These are phyloP conservation scores for Drosophila bipectinata DNA, from an alignment of 1,140 invertebrate species.

Conservation along the genomic window DNA sequence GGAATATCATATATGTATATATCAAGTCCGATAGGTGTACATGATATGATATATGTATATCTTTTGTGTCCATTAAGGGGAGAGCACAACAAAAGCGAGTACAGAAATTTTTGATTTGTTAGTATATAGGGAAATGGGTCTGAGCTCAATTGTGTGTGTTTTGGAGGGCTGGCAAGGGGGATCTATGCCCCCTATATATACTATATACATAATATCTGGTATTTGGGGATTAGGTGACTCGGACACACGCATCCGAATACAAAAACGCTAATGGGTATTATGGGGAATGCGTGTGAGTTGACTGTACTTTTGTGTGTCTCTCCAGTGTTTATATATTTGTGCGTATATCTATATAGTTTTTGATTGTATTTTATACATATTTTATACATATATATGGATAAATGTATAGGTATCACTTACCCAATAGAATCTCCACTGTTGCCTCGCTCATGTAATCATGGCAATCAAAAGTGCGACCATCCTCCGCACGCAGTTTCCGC, in stretches of 20 bases:
- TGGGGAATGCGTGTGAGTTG: conserved; percentile 58
- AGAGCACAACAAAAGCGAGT: conserved; percentile 46
- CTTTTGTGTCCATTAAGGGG: conserved; percentile 41
- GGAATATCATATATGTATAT: conserved; percentile 24
- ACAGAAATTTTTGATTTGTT: conserved; percentile 67
- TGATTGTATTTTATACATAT: not conserved
- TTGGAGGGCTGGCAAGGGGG: not conserved
- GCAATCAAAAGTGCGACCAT: conserved; percentile 88
- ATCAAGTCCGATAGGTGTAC: conserved; percentile 15
- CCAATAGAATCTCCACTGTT: conserved; percentile 91
- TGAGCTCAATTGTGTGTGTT: conserved; percentile 65
- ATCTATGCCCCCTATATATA: conserved; percentile 8
- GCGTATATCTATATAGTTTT: not conserved
- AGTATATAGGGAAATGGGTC: conserved; percentile 78
- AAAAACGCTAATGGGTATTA: not conserved
- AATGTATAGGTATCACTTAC: conserved; percentile 84
- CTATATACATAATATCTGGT: conserved; percentile 10
- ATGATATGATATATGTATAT: not conserved
- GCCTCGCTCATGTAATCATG: conserved; percentile 94
- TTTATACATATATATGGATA: not conserved
- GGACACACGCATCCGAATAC: conserved; percentile 21
- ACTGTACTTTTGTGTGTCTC: conserved; percentile 61
- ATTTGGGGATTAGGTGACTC: conserved; percentile 30
- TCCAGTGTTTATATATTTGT: not conserved
- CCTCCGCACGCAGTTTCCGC: conserved; percentile 87